phyloP scores from a whole-genome alignment of 2,888 invertebrate genomes.

The Thumatha senex region DNA sequence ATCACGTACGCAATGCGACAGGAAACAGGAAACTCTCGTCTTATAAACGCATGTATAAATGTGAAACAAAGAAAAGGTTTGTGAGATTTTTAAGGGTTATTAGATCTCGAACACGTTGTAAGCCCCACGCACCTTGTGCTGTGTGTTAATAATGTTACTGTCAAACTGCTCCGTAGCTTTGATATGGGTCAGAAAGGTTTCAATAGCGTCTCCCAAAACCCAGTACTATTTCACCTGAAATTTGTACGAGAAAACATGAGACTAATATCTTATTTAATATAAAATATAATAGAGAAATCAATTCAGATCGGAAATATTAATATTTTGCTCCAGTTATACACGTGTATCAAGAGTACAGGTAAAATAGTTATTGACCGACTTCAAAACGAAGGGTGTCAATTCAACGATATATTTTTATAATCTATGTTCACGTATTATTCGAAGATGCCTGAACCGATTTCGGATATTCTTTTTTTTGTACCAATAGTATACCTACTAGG shows the following conservation, averaged over 20 bases:
- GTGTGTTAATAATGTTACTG: constrained; percentile 73
- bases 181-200: constrained; percentile 69
- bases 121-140: constrained; percentile 47
- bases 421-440: too few relatives aligned
- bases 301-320: constrained; percentile 12
- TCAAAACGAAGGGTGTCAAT: too few relatives aligned
- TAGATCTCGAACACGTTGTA: constrained; percentile 47
- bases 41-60: constrained; percentile 24
- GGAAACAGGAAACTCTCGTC: constrained; percentile 15
- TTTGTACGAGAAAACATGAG: constrained; percentile 47
- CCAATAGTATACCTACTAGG: too few relatives aligned
- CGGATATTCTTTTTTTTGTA: too few relatives aligned
- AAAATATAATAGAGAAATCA: constrained; percentile 41
- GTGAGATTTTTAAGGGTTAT: constrained; percentile 57
- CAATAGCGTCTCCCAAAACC: constrained; percentile 51
- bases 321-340: too few relatives aligned
- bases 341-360: too few relatives aligned
- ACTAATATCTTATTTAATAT: constrained; percentile 55
- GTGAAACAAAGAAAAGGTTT: constrained; percentile 47
- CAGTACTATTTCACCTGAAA: constrained; percentile 56
- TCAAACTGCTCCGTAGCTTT: constrained; percentile 62
- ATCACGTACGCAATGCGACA: constrained; percentile 30
- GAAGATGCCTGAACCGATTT: too few relatives aligned
- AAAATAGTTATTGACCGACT: too few relatives aligned
- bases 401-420: too few relatives aligned